phyloP scores from a whole-genome alignment of 2,888 invertebrate species.

The Poecilobothrus nobilitatus region DNA sequence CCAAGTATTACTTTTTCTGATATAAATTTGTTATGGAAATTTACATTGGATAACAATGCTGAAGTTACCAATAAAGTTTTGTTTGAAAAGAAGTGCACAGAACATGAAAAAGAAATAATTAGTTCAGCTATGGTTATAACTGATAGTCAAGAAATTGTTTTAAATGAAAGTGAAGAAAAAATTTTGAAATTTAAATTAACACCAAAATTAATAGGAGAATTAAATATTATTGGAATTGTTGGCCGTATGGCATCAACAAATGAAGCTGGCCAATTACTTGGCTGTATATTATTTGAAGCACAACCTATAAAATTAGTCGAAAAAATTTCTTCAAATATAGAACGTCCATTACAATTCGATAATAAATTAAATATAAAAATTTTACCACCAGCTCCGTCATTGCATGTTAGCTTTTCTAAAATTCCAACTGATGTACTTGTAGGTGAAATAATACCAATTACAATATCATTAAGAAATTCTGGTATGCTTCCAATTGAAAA shows the following conservation, averaged over 20 bases:
- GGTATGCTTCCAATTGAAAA: conserved; percentile 54
- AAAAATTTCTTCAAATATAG: conserved; percentile 24
- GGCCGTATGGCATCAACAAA: conserved; percentile 38
- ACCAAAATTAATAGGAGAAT: conserved; percentile 63
- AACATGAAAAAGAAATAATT: conserved; percentile 23
- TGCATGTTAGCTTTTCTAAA: conserved; percentile 63
- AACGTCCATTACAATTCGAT: conserved; percentile 43
- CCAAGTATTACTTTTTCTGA: conserved; percentile 47
- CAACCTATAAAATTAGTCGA: conserved; percentile 34
- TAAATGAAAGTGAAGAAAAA: conserved; percentile 47
- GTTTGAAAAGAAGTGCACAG: conserved; percentile 27
- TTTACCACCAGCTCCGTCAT: conserved; percentile 68
- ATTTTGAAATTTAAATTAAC: conserved; percentile 61
- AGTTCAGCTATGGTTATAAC: conserved; percentile 36
- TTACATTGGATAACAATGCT: conserved; percentile 41
- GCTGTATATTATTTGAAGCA: conserved; percentile 39
- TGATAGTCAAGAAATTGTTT: conserved; percentile 31
- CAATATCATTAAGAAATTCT: conserved; percentile 54
- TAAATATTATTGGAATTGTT: conserved; percentile 65
- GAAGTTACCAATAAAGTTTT: conserved; percentile 42
- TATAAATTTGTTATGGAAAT: conserved; percentile 40
- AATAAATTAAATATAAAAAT: conserved; percentile 66
- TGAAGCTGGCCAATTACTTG: conserved; percentile 35
- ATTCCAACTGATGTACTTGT: conserved; percentile 58
- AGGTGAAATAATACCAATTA: conserved; percentile 60